Evolutionary conservation across 2,888 invertebrate species (phyloP), one percentile per base, ranked within the genome.

Genomic region (Cephus nigrinus): DNA sequence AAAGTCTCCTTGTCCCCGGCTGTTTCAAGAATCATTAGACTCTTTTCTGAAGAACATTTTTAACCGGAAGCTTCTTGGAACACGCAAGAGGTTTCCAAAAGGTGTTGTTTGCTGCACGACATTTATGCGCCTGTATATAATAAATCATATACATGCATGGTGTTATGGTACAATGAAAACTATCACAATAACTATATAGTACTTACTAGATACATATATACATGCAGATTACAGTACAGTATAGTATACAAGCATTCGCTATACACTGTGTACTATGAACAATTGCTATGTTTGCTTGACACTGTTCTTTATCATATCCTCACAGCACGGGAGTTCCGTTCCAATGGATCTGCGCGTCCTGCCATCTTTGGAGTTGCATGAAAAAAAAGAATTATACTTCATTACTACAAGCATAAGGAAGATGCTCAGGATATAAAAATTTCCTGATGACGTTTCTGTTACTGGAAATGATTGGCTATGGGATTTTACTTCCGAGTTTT

Each of bases 321-420:
- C 83, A 90, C 79, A 90, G 86, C 71, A 89, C 85, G 32, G 90
- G 89, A 30, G 89, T 84, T 82, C 94, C 95, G 81, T 94, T 94
- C 94, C 95, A 95, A 79, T 94, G 94, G 80, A 96, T 94, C 85
- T 94, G 93, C 75, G 96, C 96, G 85, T 96, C 96, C 91, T 95
- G 95, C 96, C 96, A 96, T 88, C 96, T 95, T 92, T 74, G 91
- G 91, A 84, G 81, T 80, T 83, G 81, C 81, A 76, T 84, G 82
- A 79, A 85, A 86, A 32, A 34, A 40, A 55, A 36, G 1, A 23
- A 55, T 15, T 15, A 23, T 5, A 55, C 23, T 55, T 55, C 23
- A 23, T 55, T 23, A 55, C 15, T 2, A 55, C 40, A 55, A 23
- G 23, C 23, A 23, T 5, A 55, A 55, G 40, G 5, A 55, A 55